phyloP scores from a whole-genome alignment of 1,140 invertebrate species.

The Zaprionus inermis region DNA sequence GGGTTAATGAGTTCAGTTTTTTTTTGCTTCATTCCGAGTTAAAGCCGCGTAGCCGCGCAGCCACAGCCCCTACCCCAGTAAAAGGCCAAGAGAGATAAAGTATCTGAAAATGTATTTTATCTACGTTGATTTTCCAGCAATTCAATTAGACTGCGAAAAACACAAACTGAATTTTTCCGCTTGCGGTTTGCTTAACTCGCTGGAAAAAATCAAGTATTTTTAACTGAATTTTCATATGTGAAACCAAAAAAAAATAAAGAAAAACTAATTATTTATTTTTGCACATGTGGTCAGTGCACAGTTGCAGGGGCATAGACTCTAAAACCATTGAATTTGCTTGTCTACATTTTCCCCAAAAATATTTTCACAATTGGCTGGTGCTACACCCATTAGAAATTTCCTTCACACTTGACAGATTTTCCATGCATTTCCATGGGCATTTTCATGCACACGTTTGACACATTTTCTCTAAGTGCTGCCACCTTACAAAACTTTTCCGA shows the following conservation, averaged over 20 bases:
- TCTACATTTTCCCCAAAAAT: too few relatives aligned
- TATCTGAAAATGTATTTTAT: slow-evolving; percentile 17
- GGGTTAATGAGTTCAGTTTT: slow-evolving; percentile 75
- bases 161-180: slow-evolving; percentile 17
- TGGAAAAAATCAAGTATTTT: slow-evolving; percentile 23
- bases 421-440: slow-evolving; percentile 43
- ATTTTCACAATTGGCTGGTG: neutral
- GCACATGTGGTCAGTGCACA: neutral
- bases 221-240: slow-evolving; percentile 18
- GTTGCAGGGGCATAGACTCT: slow-evolving; percentile 5
- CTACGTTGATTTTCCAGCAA: neutral
- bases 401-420: slow-evolving; percentile 24
- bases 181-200: slow-evolving; percentile 45
- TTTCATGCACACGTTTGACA: slow-evolving; percentile 41
- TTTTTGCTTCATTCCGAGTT: slow-evolving; percentile 20
- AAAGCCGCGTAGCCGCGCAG: slow-evolving; percentile 7
- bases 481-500: slow-evolving; percentile 37
- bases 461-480: slow-evolving; percentile 47
- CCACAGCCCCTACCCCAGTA: slow-evolving; percentile 2
- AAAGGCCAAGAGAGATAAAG: slow-evolving; percentile 30
- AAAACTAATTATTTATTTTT: neutral
- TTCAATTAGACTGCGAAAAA: slow-evolving; percentile 36
- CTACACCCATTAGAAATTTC: slow-evolving; percentile 3
- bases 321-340: neutral
- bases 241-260: slow-evolving; percentile 17